phyloP scores from a whole-genome alignment of 2,113 vertebrate species.

The Sorex fumeus region DNA sequence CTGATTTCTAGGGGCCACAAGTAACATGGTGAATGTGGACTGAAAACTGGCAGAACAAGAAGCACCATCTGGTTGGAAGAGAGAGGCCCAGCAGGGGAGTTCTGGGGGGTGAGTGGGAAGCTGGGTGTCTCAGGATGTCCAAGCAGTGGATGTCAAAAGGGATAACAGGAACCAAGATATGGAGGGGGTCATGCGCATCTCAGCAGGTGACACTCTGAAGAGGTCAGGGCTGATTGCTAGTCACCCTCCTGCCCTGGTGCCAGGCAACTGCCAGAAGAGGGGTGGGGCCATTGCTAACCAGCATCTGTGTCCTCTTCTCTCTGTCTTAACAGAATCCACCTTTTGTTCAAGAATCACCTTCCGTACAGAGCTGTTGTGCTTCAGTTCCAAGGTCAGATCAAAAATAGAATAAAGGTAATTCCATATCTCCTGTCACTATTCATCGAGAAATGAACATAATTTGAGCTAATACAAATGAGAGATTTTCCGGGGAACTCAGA shows the following conservation, averaged over 20 bases:
- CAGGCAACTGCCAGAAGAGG: not conserved
- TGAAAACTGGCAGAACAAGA: too few relatives aligned
- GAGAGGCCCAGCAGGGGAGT: not conserved
- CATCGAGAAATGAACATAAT: not conserved
- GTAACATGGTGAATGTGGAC: rapidly evolving
- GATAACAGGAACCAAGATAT: not conserved
- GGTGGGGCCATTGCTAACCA: not conserved
- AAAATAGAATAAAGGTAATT: not conserved
- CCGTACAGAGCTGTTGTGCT: not conserved
- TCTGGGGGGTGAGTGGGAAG: too few relatives aligned
- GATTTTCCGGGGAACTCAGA: not conserved
- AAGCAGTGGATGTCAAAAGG: not conserved
- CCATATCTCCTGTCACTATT: not conserved
- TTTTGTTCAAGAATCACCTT: not conserved
- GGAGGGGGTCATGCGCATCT: not conserved
- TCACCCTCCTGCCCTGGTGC: not conserved
- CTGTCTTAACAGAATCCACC: not conserved
- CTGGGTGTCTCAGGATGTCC: not conserved
- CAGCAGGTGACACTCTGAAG: not conserved
- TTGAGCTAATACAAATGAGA: not conserved
- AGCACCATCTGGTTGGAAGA: not conserved
- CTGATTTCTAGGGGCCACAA: not conserved
- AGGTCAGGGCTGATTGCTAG: not conserved
- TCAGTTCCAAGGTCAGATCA: not conserved
- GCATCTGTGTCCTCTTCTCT: not conserved